Base-by-base conservation (phyloP, 2,797 vertebrate species). In the Orientallactaga sibirica region DNA sequence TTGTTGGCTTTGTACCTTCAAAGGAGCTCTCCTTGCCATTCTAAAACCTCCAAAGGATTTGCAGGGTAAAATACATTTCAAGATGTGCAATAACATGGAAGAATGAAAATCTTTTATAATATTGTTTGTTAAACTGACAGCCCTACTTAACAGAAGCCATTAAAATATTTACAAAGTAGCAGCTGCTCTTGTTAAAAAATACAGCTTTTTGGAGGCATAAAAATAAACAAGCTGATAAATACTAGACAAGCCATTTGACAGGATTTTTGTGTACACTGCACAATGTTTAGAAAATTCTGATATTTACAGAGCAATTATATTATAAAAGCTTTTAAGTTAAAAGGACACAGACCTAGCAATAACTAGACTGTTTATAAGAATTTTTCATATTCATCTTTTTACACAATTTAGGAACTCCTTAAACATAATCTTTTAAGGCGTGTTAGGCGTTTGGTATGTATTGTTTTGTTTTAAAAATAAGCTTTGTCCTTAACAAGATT, bases 111-210 rank as follows among this genome's bases (percentile, higher is more conserved):
- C 92, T 96, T 94, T 97, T 96, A 95, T 91, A 97, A 97, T 91
- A 94, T 88, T 96, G 95, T 97, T 98, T 96, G 97, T 94, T 97
- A 97, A 98, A 97, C 64, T 92, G 97, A 98, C 97, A 97, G 97
- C 80, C 97, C 94, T 96, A 97, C 97, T 98, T 98, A 98, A 97
- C 86, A 95, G 96, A 96, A 97, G 94, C 97, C 96, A 98, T 98
- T 97, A 98, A 97, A 98, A 97, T 97, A 98, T 98, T 98, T 97
- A 98, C 98, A 97, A 98, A 98, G 97, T 95, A 96, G 97, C 96
- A 97, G 97, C 96, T 97, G 96, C 92, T 97, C 96, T 97, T 96
- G 95, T 97, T 92, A 97, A 97, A 94, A 94, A 97, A 96, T 88
- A 95, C 15, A 94, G 91, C 94, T 96, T 97, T 96, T 94, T 93